Conservation (phyloP, 2,113 vertebrate species). For the Bubalus kerabau region DNA sequence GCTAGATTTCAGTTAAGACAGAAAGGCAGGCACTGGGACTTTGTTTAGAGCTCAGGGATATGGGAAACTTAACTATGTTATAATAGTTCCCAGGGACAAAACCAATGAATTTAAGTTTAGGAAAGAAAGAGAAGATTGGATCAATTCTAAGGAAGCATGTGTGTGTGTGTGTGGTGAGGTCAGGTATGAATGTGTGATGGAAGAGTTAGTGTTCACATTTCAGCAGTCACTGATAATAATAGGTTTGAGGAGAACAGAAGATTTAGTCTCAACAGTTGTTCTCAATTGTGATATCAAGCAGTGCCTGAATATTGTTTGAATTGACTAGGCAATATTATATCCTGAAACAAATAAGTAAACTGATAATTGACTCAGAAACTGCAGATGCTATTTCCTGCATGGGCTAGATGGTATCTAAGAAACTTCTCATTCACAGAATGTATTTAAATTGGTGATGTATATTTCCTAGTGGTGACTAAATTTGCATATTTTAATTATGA, state of each 20-base stretch:
- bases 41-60: not conserved
- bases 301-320: not conserved
- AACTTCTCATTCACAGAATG: not conserved
- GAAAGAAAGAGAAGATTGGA: not conserved
- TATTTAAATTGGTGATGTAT: conserved; percentile 28
- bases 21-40: not conserved
- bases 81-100: not conserved
- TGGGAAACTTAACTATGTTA: not conserved
- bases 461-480: conserved; percentile 19
- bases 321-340: not conserved
- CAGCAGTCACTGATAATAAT: not conserved
- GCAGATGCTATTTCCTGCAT: not conserved
- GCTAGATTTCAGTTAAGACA: not conserved
- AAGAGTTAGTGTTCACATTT: not conserved
- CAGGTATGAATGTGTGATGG: not conserved
- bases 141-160: not conserved
- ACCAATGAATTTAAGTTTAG: not conserved
- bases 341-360: not conserved
- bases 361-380: conserved; percentile 7
- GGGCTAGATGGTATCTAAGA: not conserved
- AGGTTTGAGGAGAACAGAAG: not conserved
- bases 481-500: conserved; percentile 50
- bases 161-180: not conserved
- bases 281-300: not conserved
- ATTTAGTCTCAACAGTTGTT: not conserved